Evolutionary conservation across 2,888 invertebrate species (phyloP).

Genomic region (Conchocele bisecta): DNA sequence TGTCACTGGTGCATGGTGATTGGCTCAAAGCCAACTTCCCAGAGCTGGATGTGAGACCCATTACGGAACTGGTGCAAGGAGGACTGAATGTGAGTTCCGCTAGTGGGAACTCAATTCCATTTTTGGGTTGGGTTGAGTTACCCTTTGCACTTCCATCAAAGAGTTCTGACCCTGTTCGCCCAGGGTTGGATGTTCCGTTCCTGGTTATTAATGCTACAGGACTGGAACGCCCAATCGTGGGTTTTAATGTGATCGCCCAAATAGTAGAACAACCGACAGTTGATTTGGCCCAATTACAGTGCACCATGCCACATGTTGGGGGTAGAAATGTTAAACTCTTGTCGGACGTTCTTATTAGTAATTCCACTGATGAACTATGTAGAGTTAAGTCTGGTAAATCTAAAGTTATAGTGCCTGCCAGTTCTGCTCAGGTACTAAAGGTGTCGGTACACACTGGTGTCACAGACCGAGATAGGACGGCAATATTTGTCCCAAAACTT

Average conservation of each 20-base stretch:
- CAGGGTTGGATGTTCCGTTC: slow-evolving; percentile 15
- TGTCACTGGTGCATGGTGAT: slow-evolving; percentile 14
- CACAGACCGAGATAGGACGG: neutral
- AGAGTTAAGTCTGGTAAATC: slow-evolving; percentile 13
- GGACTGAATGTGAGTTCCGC: slow-evolving; percentile 11
- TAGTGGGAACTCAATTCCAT: slow-evolving; percentile 12
- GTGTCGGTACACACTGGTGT: slow-evolving; percentile 1
- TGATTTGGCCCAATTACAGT: neutral
- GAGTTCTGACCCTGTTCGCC: neutral
- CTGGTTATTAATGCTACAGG: slow-evolving; percentile 9
- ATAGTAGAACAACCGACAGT: too few relatives aligned
- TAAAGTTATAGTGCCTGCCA: neutral
- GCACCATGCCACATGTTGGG: neutral
- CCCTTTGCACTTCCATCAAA: neutral
- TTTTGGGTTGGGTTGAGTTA: slow-evolving; percentile 19
- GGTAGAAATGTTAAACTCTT: neutral
- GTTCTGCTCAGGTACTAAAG: neutral
- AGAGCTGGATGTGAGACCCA: neutral
- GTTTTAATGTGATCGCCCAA: slow-evolving; percentile 30
- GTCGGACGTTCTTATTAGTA: slow-evolving; percentile 1
- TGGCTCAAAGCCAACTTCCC: slow-evolving; percentile 3
- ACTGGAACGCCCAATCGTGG: slow-evolving; percentile 13
- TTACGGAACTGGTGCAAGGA: slow-evolving; percentile 4
- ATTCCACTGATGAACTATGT: neutral
- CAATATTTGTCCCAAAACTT: neutral